Evolutionary conservation across 2,113 vertebrate genomes (phyloP).

Genomic region (Pygoscelis antarcticus): DNA sequence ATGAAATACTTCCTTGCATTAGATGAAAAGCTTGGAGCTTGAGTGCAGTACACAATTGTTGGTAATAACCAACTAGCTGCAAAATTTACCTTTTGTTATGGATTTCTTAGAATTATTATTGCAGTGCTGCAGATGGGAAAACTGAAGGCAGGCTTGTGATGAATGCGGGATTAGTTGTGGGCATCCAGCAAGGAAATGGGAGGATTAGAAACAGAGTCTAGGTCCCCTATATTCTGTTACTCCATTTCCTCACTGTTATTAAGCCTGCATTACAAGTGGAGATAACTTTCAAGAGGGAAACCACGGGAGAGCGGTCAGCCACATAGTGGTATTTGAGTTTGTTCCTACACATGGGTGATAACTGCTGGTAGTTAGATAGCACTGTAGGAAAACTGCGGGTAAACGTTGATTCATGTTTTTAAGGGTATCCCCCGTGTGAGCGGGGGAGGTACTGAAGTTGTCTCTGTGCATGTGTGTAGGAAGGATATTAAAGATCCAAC

Average conservation of each 20-base stretch:
- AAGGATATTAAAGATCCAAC: slow-evolving; percentile 50
- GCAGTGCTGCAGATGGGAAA: background rate
- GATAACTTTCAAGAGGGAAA: slow-evolving; percentile 4
- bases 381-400: slow-evolving; percentile 11
- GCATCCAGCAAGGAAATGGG: background rate
- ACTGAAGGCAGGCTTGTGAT: background rate
- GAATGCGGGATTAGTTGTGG: background rate
- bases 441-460: background rate
- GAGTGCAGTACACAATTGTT: background rate
- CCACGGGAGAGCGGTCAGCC: slow-evolving; percentile 40
- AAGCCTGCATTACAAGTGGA: background rate
- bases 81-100: background rate
- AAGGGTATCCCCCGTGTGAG: background rate
- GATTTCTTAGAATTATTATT: background rate
- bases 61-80: background rate
- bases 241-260: background rate
- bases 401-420: slow-evolving; percentile 57
- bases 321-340: background rate
- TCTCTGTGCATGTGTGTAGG: slow-evolving; percentile 11
- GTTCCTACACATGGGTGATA: background rate
- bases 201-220: background rate
- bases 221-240: background rate
- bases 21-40: background rate
- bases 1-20: background rate
- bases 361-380: slow-evolving; percentile 25